Evolutionary conservation across 2,113 vertebrate genomes (phyloP), one percentile per base, ranked within the genome.

Genomic region (Copsychus sechellarum): DNA sequence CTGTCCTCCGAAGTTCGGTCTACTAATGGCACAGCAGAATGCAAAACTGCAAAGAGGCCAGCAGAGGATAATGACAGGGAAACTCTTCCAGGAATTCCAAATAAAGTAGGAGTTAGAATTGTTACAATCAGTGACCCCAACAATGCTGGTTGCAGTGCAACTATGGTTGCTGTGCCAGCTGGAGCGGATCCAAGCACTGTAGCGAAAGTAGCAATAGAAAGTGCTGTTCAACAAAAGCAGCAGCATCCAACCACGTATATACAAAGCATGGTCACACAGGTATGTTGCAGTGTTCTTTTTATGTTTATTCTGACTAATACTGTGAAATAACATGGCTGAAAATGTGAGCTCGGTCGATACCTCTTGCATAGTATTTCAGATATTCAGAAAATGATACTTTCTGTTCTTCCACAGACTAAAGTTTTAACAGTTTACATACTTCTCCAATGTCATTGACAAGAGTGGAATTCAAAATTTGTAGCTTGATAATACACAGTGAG

Each of bases 191-290:
- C 99, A 97, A 99, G 98, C 99, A 99, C 99, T 97, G 99, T 99
- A 99, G 99, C 99, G 95, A 99, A 99, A 99, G 99, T 99, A 99
- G 99, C 99, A 99, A 99, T 99, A 99, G 99, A 99, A 98, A 99
- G 98, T 91, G 99, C 99, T 98, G 98, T 98, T 96, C 99, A 99
- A 97, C 99, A 99, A 98, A 99, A 99, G 98, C 99, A 99, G 98
- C 98, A 99, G 97, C 98, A 98, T 95, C 98, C 98, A 53, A 97
- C 98, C 90, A 92, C 98, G 43, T 98, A 98, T 91, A 95, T 98
- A 96, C 98, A 98, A 96, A 98, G 98, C 93, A 96, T 98, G 85
- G 98, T 98, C 97, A 98, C 98, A 74, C 98, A 98, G 98, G 98
- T 99, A 98, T 98, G 98, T 98, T 94, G 83, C 83, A 65, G 78